Percentiles rank a stretch among this genome's conserved stretches.
phyloP scores from a whole-genome alignment of 1,140 invertebrate genomes.

The Latrodectus geometricus region DNA sequence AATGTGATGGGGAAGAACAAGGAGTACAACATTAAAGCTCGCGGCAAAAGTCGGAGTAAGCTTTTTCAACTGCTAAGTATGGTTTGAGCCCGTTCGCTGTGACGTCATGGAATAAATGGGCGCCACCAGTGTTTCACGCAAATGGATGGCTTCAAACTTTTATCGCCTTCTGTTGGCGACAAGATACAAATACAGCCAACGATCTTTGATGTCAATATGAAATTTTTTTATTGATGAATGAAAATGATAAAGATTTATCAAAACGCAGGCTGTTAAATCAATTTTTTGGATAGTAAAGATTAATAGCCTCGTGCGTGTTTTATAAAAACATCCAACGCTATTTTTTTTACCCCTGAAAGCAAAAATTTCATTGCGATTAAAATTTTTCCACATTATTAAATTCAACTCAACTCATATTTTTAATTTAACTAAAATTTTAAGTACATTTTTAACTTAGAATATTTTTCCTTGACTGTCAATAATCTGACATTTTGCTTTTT shows the following conservation, averaged over 20 bases:
- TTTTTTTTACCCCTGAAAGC: too few relatives aligned
- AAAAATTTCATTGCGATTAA: too few relatives aligned
- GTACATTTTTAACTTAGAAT: too few relatives aligned
- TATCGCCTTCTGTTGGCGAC: constrained; percentile 35
- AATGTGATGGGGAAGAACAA: background rate
- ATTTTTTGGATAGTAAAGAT: background rate
- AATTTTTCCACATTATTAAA: too few relatives aligned
- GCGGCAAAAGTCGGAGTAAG: constrained; percentile 26
- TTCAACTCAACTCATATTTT: too few relatives aligned
- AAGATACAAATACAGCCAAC: background rate
- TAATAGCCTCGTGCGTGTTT: too few relatives aligned
- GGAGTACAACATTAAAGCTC: background rate
- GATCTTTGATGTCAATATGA: background rate
- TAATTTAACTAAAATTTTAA: too few relatives aligned
- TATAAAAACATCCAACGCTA: too few relatives aligned
- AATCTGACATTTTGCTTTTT: too few relatives aligned
- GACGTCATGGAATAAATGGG: constrained; percentile 51
- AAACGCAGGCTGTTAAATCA: background rate
- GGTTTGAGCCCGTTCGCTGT: constrained; percentile 22
- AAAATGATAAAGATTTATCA: background rate
- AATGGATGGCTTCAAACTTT: background rate
- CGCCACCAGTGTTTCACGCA: constrained; percentile 46
- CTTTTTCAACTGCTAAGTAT: constrained; percentile 40
- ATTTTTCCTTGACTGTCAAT: too few relatives aligned
- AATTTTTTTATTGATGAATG: background rate